Conservation (phyloP, 2,888 invertebrate genomes). For the Diarsia rubi region DNA sequence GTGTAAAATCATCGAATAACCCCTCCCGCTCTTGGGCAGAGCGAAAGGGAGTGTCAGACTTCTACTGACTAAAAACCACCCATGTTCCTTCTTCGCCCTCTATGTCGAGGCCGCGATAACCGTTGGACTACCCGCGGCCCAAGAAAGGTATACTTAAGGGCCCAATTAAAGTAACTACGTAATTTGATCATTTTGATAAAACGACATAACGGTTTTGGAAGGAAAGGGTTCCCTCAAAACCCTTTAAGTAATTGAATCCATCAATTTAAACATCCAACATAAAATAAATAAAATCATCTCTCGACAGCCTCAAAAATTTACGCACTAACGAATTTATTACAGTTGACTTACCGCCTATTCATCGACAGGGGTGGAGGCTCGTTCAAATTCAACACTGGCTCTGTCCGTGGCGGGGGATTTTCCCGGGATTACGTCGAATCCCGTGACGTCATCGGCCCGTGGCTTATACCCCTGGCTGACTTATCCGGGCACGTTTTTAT, state of each 20-base stretch:
- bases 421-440: constrained; percentile 72
- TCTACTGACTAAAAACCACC: no score
- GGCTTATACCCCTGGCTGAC: constrained; percentile 75
- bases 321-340: constrained; percentile 51
- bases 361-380: constrained; percentile 57
- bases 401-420: constrained; percentile 68
- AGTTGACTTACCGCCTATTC: constrained; percentile 60
- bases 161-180: neutral
- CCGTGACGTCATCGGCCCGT: constrained; percentile 79
- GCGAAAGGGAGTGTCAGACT: no score
- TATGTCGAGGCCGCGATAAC: no score
- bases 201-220: no score
- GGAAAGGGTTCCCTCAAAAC: constrained; percentile 19
- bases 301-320: constrained; percentile 49
- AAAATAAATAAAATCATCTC: constrained; percentile 38
- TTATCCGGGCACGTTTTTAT: constrained; percentile 80
- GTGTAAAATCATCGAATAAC: no score
- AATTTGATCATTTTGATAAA: constrained; percentile 15
- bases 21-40: no score
- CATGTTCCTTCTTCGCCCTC: no score
- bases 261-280: constrained; percentile 27
- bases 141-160: no score
- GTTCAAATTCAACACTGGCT: constrained; percentile 72
- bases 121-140: no score
- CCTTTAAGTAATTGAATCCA: constrained; percentile 33